phyloP scores from a whole-genome alignment of 2,113 vertebrate genomes.

The Dipodomys spectabilis region DNA sequence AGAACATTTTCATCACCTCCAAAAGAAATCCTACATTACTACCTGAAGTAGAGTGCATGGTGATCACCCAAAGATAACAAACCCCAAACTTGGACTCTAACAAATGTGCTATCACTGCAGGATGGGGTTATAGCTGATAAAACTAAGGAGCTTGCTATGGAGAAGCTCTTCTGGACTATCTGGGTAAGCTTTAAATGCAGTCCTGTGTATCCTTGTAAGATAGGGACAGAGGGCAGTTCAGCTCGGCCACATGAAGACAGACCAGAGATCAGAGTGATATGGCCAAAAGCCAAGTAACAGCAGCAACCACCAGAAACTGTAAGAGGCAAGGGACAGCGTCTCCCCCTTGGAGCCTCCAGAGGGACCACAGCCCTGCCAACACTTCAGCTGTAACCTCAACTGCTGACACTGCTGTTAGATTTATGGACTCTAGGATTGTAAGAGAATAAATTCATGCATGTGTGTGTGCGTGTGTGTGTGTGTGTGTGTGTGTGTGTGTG shows the following conservation, averaged over 20 bases:
- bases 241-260: background rate
- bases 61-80: background rate
- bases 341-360: background rate
- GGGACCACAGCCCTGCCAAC: rapidly evolving
- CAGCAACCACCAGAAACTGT: background rate
- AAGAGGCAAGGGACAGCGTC: background rate
- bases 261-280: background rate
- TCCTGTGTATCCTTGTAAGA: too few species aligned
- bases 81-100: background rate
- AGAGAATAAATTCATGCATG: background rate
- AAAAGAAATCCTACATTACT: background rate
- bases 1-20: background rate
- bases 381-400: background rate
- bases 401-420: background rate
- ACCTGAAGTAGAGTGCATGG: background rate
- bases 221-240: background rate
- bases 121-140: background rate
- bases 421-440: background rate
- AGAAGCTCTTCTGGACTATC: too few species aligned
- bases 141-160: background rate
- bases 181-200: background rate
- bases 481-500: too few species aligned
- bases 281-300: background rate
- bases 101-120: too few species aligned
- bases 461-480: too few species aligned